Percentiles rank a stretch among this genome's conserved stretches.
Evolutionary conservation across 2,888 invertebrate genomes (phyloP).

Genomic region (Buathra laborator): DNA sequence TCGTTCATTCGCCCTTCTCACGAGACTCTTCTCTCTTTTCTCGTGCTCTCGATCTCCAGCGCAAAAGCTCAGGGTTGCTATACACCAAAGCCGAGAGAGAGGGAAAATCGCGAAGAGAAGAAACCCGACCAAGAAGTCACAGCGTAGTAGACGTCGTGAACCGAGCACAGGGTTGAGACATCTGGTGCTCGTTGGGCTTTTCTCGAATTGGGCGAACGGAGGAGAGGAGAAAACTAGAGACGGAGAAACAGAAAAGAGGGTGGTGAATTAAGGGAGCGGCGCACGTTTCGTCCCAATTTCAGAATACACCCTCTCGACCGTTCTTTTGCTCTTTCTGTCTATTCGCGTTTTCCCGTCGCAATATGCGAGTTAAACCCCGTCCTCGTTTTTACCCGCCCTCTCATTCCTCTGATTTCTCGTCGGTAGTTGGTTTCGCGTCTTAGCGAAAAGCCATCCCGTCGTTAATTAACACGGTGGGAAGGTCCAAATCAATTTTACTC

Average conservation of each 20-base stretch:
- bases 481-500: slow-evolving; percentile 47
- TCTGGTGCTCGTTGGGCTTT: slow-evolving; percentile 64
- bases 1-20: slow-evolving; percentile 42
- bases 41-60: slow-evolving; percentile 21
- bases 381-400: slow-evolving; percentile 3
- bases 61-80: slow-evolving; percentile 40
- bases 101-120: slow-evolving; percentile 32
- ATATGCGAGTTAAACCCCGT: slow-evolving; percentile 42
- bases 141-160: slow-evolving; percentile 46
- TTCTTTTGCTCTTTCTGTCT: slow-evolving; percentile 12
- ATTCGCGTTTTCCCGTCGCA: slow-evolving; percentile 38
- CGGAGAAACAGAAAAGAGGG: slow-evolving; percentile 11
- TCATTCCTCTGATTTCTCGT: neutral
- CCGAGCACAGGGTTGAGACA: slow-evolving; percentile 61
- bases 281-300: slow-evolving; percentile 67
- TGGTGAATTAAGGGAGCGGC: slow-evolving; percentile 64
- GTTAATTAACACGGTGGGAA: slow-evolving; percentile 57
- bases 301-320: slow-evolving; percentile 48
- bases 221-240: slow-evolving; percentile 2
- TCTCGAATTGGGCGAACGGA: slow-evolving; percentile 60
- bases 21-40: slow-evolving; percentile 3
- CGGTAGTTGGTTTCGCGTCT: slow-evolving; percentile 36
- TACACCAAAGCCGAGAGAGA: slow-evolving; percentile 24
- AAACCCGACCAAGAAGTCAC: slow-evolving; percentile 57
- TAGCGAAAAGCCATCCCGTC: slow-evolving; percentile 10